A percentile compares a stretch with the other conserved stretches of the same genome.
Conservation (phyloP, 1,140 invertebrate genomes). For the Ostrea edulis region DNA sequence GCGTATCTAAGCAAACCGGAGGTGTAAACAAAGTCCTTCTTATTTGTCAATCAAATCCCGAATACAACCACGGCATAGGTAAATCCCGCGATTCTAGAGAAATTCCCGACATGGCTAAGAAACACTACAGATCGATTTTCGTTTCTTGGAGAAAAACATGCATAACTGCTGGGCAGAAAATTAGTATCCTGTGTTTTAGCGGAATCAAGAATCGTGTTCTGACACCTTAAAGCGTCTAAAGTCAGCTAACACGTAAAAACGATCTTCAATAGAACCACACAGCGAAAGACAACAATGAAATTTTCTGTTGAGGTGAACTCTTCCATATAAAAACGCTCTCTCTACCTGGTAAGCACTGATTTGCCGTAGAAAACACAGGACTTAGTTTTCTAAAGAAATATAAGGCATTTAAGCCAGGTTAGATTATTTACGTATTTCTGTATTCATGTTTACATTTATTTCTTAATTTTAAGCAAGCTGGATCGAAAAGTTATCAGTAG, state of each 20-base stretch:
- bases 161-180: slow-evolving; percentile 2
- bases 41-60: slow-evolving; percentile 34
- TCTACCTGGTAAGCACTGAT: slow-evolving; percentile 4
- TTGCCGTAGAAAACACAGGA: not conserved
- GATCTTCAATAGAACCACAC: not conserved
- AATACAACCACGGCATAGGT: slow-evolving; percentile 27
- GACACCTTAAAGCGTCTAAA: not conserved
- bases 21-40: slow-evolving; percentile 35
- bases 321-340: slow-evolving; percentile 1
- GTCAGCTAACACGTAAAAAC: not conserved
- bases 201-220: slow-evolving; percentile 16
- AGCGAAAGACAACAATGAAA: slow-evolving; percentile 21
- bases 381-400: not conserved
- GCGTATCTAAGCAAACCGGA: slow-evolving; percentile 26
- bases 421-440: slow-evolving; percentile 6
- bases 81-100: slow-evolving; percentile 28
- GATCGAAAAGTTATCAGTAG: slow-evolving; percentile 34
- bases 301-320: slow-evolving; percentile 12
- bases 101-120: slow-evolving; percentile 31
- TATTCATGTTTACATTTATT: slow-evolving; percentile 24
- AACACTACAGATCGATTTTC: not conserved
- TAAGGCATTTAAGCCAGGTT: slow-evolving; percentile 38
- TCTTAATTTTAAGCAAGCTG: not conserved
- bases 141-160: not conserved
- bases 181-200: not conserved